Evolutionary conservation across 2,888 invertebrate genomes (phyloP).

Genomic region (Griposia aprilina): DNA sequence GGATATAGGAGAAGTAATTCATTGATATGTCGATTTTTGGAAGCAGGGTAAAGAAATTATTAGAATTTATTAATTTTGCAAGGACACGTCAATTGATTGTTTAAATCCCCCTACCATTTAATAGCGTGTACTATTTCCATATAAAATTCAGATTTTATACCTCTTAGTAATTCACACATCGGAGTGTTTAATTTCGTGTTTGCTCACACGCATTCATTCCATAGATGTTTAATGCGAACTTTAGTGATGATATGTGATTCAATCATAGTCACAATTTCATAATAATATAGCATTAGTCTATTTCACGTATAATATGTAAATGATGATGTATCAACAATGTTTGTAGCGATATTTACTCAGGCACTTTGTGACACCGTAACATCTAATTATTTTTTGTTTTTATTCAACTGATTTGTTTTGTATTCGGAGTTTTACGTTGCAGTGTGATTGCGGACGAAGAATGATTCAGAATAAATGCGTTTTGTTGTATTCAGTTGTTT

Average conservation of each 20-base stretch:
- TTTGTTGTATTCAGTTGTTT: constrained; percentile 64
- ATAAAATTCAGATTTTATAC: background rate
- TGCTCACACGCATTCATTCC: constrained; percentile 44
- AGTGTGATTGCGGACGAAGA: constrained; percentile 59
- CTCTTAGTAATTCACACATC: background rate
- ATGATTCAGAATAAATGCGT: constrained; percentile 70
- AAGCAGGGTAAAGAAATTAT: constrained; percentile 28
- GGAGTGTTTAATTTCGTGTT: constrained; percentile 35
- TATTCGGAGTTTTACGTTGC: constrained; percentile 66
- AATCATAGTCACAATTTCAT: constrained; percentile 43
- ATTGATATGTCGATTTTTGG: background rate
- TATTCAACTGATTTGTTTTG: constrained; percentile 60
- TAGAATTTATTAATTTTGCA: constrained; percentile 28
- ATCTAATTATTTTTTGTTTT: constrained; percentile 49
- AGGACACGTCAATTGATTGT: constrained; percentile 22
- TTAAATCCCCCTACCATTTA: background rate
- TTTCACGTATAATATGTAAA: constrained; percentile 33
- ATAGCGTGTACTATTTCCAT: background rate
- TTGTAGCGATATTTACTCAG: constrained; percentile 48
- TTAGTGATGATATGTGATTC: constrained; percentile 31
- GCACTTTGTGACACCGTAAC: constrained; percentile 46
- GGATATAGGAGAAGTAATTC: background rate
- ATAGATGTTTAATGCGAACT: constrained; percentile 40
- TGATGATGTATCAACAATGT: constrained; percentile 32
- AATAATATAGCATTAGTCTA: constrained; percentile 48